These are phyloP conservation scores for Eidolon dupreanum DNA, from an alignment of 2,797 vertebrate genomes.

Conservation along the genomic window DNA sequence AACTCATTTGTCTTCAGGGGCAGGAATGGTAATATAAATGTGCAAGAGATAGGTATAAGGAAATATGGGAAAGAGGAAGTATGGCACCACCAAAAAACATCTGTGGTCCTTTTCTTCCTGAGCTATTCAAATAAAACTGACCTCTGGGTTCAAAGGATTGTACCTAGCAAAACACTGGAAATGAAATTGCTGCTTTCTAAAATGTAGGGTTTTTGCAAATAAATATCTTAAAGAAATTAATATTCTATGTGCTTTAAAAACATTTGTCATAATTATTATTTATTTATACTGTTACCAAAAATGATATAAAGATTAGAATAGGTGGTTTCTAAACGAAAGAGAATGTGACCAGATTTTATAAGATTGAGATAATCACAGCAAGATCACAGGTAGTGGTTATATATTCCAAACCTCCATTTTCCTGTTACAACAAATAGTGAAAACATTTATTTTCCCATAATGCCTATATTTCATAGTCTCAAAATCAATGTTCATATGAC, in stretches of 20 bases:
- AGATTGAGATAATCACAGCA: conserved; percentile 10
- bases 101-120: not conserved
- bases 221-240: not conserved
- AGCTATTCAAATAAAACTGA: not conserved
- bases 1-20: not conserved
- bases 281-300: not conserved
- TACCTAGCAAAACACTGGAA: not conserved
- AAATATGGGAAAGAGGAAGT: not conserved
- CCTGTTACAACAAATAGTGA: not conserved
- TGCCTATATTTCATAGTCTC: not conserved
- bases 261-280: not conserved
- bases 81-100: not conserved
- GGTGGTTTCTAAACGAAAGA: not conserved
- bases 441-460: not conserved
- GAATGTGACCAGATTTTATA: not conserved
- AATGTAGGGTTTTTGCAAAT: not conserved
- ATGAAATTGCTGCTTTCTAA: conserved; percentile 4
- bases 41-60: not conserved
- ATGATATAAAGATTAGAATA: not conserved
- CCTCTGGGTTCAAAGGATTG: not conserved
- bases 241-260: not conserved
- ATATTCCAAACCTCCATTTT: not conserved
- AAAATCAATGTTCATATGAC: not conserved
- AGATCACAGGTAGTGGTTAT: not conserved
- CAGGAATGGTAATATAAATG: not conserved